Percentiles rank a stretch among this genome's conserved stretches.
phyloP scores from a whole-genome alignment of 2,113 vertebrate species.

The Zosterops hypoxanthus region DNA sequence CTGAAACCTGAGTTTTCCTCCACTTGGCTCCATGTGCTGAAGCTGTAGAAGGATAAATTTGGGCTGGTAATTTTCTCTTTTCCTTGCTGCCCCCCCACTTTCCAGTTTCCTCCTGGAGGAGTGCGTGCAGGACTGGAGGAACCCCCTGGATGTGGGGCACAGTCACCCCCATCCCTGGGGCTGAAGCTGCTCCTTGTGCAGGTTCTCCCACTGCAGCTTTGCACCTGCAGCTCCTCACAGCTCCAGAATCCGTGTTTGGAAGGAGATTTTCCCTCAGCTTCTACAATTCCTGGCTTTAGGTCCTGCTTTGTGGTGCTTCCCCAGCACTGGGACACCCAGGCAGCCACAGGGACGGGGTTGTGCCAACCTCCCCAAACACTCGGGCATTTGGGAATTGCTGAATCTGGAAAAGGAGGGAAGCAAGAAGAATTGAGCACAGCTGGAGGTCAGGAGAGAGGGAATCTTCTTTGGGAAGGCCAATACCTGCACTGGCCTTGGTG shows the following conservation, averaged over 20 bases:
- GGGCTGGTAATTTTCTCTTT: not conserved
- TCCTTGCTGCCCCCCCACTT: not conserved
- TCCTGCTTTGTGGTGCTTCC: not conserved
- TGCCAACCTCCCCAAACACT: not conserved
- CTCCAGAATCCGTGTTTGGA: not conserved
- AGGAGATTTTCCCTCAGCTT: not conserved
- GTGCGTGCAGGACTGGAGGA: rapidly evolving
- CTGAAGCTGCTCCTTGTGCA: not conserved
- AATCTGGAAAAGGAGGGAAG: not conserved
- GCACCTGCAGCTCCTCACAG: not conserved
- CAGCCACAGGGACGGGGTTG: not conserved
- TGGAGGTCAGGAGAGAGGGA: not conserved
- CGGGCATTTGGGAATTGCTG: not conserved
- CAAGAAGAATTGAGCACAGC: not conserved
- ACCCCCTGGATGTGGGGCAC: not conserved
- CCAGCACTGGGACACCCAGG: rapidly evolving
- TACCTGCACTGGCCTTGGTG: too few species aligned
- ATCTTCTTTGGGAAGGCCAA: not conserved
- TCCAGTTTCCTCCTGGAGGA: not conserved
- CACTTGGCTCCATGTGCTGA: not conserved
- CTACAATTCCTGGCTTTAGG: not conserved
- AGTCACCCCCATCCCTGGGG: not conserved
- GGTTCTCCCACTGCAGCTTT: not conserved
- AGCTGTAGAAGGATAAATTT: not conserved
- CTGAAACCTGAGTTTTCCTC: not conserved